These are phyloP conservation scores for Porites lobata DNA, from an alignment of 92 coral and sea anemone species.

Conservation along the genomic window DNA sequence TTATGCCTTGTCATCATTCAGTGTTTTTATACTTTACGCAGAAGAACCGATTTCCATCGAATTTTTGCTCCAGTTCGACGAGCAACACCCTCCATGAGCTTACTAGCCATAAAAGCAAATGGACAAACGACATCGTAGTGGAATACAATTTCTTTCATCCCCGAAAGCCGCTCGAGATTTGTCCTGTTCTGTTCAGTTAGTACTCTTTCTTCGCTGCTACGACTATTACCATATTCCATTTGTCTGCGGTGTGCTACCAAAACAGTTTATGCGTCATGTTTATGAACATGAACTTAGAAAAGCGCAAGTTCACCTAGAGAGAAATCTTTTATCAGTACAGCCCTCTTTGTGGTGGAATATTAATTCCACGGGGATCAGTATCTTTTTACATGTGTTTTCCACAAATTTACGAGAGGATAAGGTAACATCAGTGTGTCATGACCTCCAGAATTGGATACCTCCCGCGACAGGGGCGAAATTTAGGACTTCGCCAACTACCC, in stretches of 20 bases:
- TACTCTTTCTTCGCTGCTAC: too few species aligned
- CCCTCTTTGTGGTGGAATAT: not conserved
- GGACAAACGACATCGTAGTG: conserved; percentile 98
- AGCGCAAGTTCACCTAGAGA: too few species aligned
- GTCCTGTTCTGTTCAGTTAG: not conserved
- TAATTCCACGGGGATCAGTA: not conserved
- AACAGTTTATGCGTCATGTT: too few species aligned
- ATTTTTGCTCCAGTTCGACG: conserved; percentile 83
- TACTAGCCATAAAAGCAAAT: conserved; percentile 94
- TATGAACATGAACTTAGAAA: too few species aligned
- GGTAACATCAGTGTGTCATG: conserved; percentile 6
- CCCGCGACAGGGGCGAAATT: not conserved
- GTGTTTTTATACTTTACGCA: conserved; percentile 60
- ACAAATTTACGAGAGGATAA: not conserved
- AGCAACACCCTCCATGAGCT: conserved; percentile 86
- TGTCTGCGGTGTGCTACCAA: too few species aligned
- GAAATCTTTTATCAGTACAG: not conserved
- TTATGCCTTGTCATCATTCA: too few species aligned
- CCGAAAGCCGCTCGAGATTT: not conserved
- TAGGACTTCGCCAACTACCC: not conserved
- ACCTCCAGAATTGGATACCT: not conserved
- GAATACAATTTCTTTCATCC: conserved; percentile 88
- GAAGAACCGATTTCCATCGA: conserved; percentile 91
- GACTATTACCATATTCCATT: too few species aligned
- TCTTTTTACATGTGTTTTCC: not conserved